Evolutionary conservation across 92 coral and sea anemone genomes (phyloP), one percentile per base, ranked within the genome.

Genomic region (Siderastrea radians): DNA sequence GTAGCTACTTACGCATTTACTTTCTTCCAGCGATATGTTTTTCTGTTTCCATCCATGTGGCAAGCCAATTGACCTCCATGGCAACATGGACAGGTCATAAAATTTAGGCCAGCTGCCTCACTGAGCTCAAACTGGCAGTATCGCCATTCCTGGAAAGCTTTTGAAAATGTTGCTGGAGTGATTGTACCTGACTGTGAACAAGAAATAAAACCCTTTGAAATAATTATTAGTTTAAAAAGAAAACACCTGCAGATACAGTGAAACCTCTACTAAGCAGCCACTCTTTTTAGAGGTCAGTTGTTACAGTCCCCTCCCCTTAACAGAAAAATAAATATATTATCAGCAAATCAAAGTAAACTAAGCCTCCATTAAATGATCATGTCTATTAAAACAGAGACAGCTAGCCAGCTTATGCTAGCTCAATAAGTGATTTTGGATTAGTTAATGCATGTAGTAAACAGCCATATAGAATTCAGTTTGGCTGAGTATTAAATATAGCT

Each of bases 101-200:
- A 52, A 17, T 74, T 45, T 15, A 50, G 12, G 45, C 78, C 78
- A 2, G 45, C 11, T 51, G 45, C 44, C 17, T 26, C 44, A 16
- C 16, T 3, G 1, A 74, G 48, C 7, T 74, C 78, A 74, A 74
- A 74, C 62, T 74, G 78, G 62, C 78, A 74, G 44, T 50, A 74
- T 26, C 62, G 43, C 78, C 78, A 74, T 54, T 74, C 62, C n/a
- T 74, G 59, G 50, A 74, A 74, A 6, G 78, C 59, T 74, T 54
- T 51, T 3, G 60, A 50, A 52, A 74, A 74, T 16, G 78, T 74
- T 44, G 78, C 44, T 6, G 45, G 78, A 14, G 59, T 74, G 46
- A 74, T 74, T 50, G 14, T 74, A 16, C 60, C 46, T 51, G 78
- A 8, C 78, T 74, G 62, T 17, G 17, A 74, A 5, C 6, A 74